Evolutionary conservation across 2,888 invertebrate genomes (phyloP).

Genomic region (Leptinotarsa rubiginosa): DNA sequence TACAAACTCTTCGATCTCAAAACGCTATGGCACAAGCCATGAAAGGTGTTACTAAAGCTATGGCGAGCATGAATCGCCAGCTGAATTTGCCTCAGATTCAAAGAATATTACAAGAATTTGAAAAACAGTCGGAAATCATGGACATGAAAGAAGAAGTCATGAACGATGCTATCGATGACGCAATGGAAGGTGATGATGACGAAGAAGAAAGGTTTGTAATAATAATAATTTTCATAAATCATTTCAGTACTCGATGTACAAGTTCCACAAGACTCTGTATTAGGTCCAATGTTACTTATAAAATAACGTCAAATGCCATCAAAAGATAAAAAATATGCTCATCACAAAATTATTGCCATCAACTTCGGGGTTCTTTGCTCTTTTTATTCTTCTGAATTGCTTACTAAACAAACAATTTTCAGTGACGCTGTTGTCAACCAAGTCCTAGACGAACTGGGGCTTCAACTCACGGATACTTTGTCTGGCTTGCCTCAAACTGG

Average conservation of each 20-base stretch:
- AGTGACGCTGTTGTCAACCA: constrained; percentile 95
- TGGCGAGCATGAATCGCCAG: constrained; percentile 98
- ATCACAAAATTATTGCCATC: no score
- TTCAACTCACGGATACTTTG: constrained; percentile 93
- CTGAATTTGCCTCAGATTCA: constrained; percentile 99
- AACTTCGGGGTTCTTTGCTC: no score
- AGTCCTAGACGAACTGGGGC: constrained; percentile 96
- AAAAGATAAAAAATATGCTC: no score
- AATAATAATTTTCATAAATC: no score
- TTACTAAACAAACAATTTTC: constrained; percentile 54
- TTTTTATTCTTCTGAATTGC: not conserved
- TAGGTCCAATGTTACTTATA: no score
- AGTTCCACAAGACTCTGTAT: no score
- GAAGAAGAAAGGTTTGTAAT: constrained; percentile 89
- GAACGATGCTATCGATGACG: constrained; percentile 99
- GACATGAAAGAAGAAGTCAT: constrained; percentile 99
- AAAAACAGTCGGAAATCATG: constrained; percentile 99
- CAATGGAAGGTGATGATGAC: constrained; percentile 98
- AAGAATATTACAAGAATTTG: constrained; percentile 96
- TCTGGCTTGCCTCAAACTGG: constrained; percentile 85
- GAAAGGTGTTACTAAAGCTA: constrained; percentile 98
- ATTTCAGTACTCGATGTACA: no score
- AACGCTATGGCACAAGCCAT: constrained; percentile 99
- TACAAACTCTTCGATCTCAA: constrained; percentile 96
- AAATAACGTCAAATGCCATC: no score